Evolutionary conservation across 2,888 invertebrate genomes (phyloP), one percentile per base, ranked within the genome.

Genomic region (Homarus gammarus): DNA sequence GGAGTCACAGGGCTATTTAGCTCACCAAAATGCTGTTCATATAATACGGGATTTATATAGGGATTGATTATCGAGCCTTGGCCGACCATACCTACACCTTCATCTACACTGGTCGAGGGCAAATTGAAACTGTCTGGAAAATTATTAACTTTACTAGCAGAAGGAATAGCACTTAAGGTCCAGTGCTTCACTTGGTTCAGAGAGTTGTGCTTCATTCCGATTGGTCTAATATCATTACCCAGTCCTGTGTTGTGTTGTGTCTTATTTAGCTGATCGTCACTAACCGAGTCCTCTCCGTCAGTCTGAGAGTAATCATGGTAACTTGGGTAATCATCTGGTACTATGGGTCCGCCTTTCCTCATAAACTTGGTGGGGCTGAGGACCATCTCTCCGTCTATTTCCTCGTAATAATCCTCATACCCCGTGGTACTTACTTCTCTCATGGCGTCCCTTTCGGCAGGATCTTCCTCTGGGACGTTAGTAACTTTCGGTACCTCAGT

Each of bases 381-480:
- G 27, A 85, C 68, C 49, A 85, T 8, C 22, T 85, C 85, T 18
- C 85, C 85, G 64, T 85, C 85, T 31, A 85, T 85, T 40, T 85
- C 64, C 44, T 85, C 85, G 38, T 85, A 77, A 68, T 85, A 85
- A 49, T 85, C 85, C 40, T 85, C 85, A 36, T 64, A 61, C 18
- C 77, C 75, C n/a, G 75, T 31, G 6, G 49, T n/a, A 6, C 27
- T 36, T 31, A 38, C 75, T 36, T 33, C 40, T 27, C 33, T 36
- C 40, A 40, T 22, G 18, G 56, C 56, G 22, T 12, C 12, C 49
- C 49, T 0, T 8, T 12, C 49, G 49, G 49, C 49, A 49, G 49
- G 15, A 49, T 49, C 15, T 12, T 49, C 49, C 8, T 49, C 15
- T 8, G 15, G 49, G 49, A 49, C 15, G 8, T 49, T 49, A 49